Percentiles rank a stretch among this genome's conserved stretches.
Evolutionary conservation across 2,888 invertebrate genomes (phyloP).

Genomic region (Apotomis turbidana): DNA sequence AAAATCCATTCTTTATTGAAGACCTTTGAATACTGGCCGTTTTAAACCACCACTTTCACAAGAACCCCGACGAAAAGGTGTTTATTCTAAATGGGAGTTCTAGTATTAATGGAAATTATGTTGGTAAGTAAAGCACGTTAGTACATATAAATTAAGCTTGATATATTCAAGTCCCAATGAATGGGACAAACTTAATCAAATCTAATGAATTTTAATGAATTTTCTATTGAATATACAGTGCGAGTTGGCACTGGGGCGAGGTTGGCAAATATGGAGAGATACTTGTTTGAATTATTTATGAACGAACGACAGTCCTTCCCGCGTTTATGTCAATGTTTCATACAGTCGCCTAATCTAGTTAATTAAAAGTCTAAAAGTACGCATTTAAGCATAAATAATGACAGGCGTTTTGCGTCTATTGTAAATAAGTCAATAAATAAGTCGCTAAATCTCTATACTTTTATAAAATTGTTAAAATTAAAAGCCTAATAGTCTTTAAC

Average conservation of each 20-base stretch:
- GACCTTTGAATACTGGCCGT: slow-evolving; percentile 6
- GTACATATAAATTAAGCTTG: slow-evolving; percentile 27
- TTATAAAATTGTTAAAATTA: too few relatives aligned
- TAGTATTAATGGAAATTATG: not conserved
- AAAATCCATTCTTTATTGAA: not conserved
- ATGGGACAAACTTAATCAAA: slow-evolving; percentile 50
- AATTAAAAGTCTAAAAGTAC: too few relatives aligned
- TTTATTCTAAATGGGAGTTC: not conserved
- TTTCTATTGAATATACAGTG: slow-evolving; percentile 48
- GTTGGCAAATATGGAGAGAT: slow-evolving; percentile 10
- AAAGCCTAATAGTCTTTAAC: too few relatives aligned
- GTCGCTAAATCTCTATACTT: too few relatives aligned
- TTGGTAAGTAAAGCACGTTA: slow-evolving; percentile 21
- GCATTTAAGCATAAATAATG: too few relatives aligned
- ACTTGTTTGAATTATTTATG: not conserved
- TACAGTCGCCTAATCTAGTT: too few relatives aligned
- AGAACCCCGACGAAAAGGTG: not conserved
- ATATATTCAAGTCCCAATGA: slow-evolving; percentile 42
- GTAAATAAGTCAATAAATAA: too few relatives aligned
- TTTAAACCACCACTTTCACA: not conserved
- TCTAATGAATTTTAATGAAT: slow-evolving; percentile 54
- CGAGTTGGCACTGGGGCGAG: slow-evolving; percentile 11
- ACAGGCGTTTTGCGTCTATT: too few relatives aligned
- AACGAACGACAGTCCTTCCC: too few relatives aligned
- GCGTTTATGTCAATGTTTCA: too few relatives aligned